These are phyloP conservation scores for Brachyistius frenatus DNA, from an alignment of 2,113 vertebrate species.

Conservation along the genomic window DNA sequence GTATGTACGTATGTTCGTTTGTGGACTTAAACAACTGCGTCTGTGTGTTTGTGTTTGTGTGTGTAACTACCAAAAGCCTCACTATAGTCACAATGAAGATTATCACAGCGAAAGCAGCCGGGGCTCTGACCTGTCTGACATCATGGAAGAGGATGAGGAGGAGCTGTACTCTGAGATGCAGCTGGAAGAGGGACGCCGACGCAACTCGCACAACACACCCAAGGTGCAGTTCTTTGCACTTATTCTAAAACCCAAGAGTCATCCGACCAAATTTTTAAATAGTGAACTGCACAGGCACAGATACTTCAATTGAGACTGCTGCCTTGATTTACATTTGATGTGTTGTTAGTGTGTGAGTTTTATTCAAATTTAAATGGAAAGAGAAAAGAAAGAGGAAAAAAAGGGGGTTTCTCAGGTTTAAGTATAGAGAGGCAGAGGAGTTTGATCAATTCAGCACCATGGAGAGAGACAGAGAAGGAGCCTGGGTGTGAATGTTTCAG, in stretches of 20 bases:
- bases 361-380: conserved; percentile 30
- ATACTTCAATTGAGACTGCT: conserved; percentile 75
- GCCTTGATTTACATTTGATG: conserved; percentile 65
- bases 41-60: conserved; percentile 76
- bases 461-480: not conserved
- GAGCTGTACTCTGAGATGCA: conserved; percentile 98
- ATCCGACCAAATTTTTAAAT: conserved; percentile 53
- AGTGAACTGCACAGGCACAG: conserved; percentile 75
- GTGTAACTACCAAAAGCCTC: conserved; percentile 84
- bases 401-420: not conserved
- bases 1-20: conserved; percentile 64
- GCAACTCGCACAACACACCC: conserved; percentile 91
- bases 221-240: conserved; percentile 88
- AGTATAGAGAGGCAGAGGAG: conserved; percentile 5
- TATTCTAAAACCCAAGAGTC: conserved; percentile 65
- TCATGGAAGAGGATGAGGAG: conserved; percentile 99
- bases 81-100: conserved; percentile 93
- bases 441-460: conserved; percentile 2
- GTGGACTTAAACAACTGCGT: conserved; percentile 75
- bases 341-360: conserved; percentile 68
- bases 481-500: not conserved
- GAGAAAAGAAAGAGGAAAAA: not conserved
- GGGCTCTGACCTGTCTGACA: conserved; percentile 97
- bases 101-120: conserved; percentile 97
- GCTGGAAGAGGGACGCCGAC: conserved; percentile 91